phyloP scores from a whole-genome alignment of 35 echinoderm and acorn worm genomes.

The Strongylocentrotus purpuratus region DNA sequence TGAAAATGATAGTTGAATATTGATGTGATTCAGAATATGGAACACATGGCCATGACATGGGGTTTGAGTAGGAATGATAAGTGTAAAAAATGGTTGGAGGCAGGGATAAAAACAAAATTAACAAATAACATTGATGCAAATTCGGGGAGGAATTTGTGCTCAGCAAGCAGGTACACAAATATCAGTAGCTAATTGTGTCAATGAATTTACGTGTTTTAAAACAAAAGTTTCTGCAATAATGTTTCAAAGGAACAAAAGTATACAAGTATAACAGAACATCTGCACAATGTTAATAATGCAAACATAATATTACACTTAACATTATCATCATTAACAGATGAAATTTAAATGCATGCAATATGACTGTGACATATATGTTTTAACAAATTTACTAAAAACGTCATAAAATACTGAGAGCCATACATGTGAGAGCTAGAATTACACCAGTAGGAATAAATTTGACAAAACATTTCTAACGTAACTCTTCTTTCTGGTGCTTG shows the following conservation, averaged over 20 bases:
- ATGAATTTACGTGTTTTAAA: neutral
- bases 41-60: neutral
- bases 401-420: neutral
- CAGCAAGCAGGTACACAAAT: neutral
- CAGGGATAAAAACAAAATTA: neutral
- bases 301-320: neutral
- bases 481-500: neutral
- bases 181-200: neutral
- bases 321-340: neutral
- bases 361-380: neutral
- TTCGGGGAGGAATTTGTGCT: neutral
- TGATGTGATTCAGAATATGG: neutral
- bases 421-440: neutral
- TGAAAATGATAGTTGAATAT: neutral
- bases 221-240: neutral
- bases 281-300: neutral
- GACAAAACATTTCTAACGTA: neutral
- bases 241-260: neutral
- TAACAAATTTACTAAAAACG: neutral
- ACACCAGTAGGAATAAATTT: neutral
- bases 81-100: neutral
- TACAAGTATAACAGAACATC: neutral
- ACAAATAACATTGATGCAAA: neutral
- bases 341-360: neutral
- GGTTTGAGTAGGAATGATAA: neutral